Evolutionary conservation across 1,140 invertebrate species (phyloP), one percentile per base, ranked within the genome.

Genomic region (Trichogramma pretiosum): DNA sequence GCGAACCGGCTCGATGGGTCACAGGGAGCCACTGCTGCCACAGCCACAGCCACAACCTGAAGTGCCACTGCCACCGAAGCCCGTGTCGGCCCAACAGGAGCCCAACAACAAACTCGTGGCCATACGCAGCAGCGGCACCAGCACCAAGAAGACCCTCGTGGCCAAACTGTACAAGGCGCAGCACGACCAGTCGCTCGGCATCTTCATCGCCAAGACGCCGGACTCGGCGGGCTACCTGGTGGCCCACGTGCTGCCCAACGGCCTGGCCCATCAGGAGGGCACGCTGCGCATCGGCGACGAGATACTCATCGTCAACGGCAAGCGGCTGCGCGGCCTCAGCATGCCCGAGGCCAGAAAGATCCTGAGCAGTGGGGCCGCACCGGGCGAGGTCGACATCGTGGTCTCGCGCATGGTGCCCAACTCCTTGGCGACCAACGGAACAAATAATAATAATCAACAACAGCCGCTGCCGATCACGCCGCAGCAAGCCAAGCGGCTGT

Each of bases 221-320:
- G 79, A 84, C 56, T 80, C 80, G 10, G 75, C 83, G 13, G 85
- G 85, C 10, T 90, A 88, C 64, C 75, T 89, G 54, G 84, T 92
- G 3, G 86, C 86, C n/a, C 83, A 87, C 57, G 81, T 91, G 3
- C 83, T 88, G 21, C 81, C 83, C 14, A 80, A 79, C 41, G 85
- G 87, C 45, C 67, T 89, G 48, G 87, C 87, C 7, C 77, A 85
- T 58, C 84, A 80, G 56, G 87, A 89, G 62, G 86, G 85, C 0
- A 77, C 80, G 5, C 61, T 92, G 40, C 76, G 77, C 45, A 76
- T 85, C 43, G 86, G 85, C 2, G 89, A 92, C 65, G 86, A 91
- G 70, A 79, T 92, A 16, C 67, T 91, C 7, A 88, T 87, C 56
- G 85, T 91, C 1, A 90, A 91, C 64, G 87, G 87, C 0, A 74